Conservation (phyloP, 2,797 vertebrate species). For the Psittacula derbiana region DNA sequence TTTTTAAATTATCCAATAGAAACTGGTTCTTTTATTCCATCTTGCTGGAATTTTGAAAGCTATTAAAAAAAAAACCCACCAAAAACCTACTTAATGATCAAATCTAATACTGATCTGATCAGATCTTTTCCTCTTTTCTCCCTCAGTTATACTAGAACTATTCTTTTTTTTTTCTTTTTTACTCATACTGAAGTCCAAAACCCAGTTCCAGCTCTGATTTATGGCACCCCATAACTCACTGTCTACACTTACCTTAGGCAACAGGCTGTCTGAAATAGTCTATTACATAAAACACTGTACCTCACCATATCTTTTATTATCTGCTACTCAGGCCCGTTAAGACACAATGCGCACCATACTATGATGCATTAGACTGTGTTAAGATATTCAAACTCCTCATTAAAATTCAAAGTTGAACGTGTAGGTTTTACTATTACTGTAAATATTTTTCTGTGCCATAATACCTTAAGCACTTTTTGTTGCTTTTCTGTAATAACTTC, state of each 20-base stretch:
- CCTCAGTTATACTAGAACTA: not conserved
- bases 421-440: not conserved
- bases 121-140: not conserved
- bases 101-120: not conserved
- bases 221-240: not conserved
- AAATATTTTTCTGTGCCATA: not conserved
- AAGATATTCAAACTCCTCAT: not conserved
- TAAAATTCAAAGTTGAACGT: not conserved
- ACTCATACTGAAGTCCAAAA: not conserved
- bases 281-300: not conserved
- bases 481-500: not conserved
- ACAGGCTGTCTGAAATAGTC: not conserved
- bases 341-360: rapidly evolving
- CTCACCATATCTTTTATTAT: not conserved
- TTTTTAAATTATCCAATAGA: not conserved
- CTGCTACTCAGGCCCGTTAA: not conserved
- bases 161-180: not conserved
- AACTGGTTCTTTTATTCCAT: not conserved
- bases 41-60: not conserved
- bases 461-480: not conserved
- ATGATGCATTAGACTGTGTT: not conserved
- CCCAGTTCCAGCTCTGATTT: not conserved
- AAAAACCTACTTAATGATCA: not conserved
- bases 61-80: not conserved
- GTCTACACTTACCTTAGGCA: not conserved